These are phyloP conservation scores for Spea hammondii DNA, from an alignment of 2,797 vertebrate genomes.

Conservation along the genomic window DNA sequence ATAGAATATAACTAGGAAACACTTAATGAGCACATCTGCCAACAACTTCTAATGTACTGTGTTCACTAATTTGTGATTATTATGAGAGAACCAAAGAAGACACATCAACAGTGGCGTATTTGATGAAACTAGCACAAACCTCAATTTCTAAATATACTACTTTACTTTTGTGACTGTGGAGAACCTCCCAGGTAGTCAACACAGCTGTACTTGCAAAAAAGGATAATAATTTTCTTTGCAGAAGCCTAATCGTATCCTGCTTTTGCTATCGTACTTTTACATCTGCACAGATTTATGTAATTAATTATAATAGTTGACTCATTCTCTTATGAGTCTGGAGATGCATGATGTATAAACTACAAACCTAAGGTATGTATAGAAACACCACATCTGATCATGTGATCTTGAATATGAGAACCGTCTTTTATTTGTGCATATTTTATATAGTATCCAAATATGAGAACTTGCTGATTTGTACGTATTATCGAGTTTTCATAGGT, in stretches of 20 bases:
- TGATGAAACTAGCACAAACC: not conserved
- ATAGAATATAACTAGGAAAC: conserved; percentile 5
- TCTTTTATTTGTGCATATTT: too few species aligned
- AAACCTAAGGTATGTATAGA: too few species aligned
- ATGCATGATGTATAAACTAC: not conserved
- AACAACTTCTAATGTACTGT: not conserved
- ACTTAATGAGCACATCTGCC: conserved; percentile 14
- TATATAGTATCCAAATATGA: too few species aligned
- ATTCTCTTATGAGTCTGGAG: not conserved
- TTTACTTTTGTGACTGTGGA: not conserved
- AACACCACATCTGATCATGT: too few species aligned
- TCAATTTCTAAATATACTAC: not conserved
- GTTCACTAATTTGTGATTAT: conserved; percentile 4
- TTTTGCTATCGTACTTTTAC: not conserved
- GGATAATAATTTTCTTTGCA: not conserved
- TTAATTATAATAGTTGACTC: conserved; percentile 2
- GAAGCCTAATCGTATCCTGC: not conserved
- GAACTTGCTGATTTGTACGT: too few species aligned
- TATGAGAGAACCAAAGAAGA: conserved; percentile 11
- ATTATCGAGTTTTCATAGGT: too few species aligned
- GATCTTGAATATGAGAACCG: too few species aligned
- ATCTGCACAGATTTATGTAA: not conserved
- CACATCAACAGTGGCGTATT: conserved; percentile 2
- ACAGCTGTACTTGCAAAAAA: not conserved
- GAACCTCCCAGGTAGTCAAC: conserved; percentile 6